These are phyloP conservation scores for Biston betularia DNA, from an alignment of 2,888 invertebrate species.

Conservation along the genomic window DNA sequence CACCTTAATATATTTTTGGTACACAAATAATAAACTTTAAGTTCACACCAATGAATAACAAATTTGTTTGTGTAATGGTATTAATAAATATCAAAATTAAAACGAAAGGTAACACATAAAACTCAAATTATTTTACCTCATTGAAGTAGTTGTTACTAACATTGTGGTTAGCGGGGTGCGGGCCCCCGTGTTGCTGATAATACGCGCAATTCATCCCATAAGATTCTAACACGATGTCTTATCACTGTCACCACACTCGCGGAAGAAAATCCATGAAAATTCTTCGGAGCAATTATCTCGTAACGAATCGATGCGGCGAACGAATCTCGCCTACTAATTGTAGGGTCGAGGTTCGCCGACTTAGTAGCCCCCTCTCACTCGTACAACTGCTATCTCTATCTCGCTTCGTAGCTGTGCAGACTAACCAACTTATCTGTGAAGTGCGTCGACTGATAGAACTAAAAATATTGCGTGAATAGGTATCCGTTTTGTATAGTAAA, in stretches of 20 bases:
- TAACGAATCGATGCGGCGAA: constrained; percentile 85
- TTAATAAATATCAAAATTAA: too few relatives aligned
- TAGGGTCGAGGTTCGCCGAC: constrained; percentile 74
- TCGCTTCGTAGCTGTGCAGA: constrained; percentile 62
- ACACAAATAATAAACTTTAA: too few relatives aligned
- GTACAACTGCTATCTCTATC: constrained; percentile 63
- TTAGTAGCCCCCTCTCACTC: constrained; percentile 60
- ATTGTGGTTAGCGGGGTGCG: constrained; percentile 77
- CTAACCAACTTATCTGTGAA: neutral
- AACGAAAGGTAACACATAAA: neutral
- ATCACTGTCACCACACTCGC: constrained; percentile 69
- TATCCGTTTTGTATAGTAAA: neutral
- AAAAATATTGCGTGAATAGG: neutral
- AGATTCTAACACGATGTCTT: constrained; percentile 54
- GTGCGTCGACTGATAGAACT: neutral
- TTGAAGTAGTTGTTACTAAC: constrained; percentile 79
- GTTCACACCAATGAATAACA: too few relatives aligned
- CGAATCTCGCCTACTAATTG: constrained; percentile 86
- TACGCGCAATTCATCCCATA: constrained; percentile 84
- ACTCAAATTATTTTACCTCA: constrained; percentile 68
- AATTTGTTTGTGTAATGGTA: too few relatives aligned
- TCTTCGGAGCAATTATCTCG: constrained; percentile 80
- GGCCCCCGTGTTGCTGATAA: constrained; percentile 79
- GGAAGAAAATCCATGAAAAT: constrained; percentile 69
- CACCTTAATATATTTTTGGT: too few relatives aligned